Conservation (phyloP, 1,140 invertebrate genomes). For the Leptopilina clavipes region DNA sequence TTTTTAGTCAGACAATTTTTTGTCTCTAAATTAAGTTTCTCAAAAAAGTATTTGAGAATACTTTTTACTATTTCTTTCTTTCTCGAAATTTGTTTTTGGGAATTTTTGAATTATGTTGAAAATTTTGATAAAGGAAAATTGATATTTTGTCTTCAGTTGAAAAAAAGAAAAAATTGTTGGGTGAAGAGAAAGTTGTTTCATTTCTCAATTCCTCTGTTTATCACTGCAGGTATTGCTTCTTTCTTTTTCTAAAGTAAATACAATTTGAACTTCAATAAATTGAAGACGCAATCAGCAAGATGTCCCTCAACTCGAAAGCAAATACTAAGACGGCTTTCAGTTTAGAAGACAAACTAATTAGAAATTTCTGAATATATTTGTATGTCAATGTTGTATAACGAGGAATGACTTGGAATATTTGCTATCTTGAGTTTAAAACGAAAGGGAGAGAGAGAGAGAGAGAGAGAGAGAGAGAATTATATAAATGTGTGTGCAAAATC, state of each 20-base stretch:
- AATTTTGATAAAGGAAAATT: too few species aligned
- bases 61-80: too few species aligned
- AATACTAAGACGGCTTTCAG: constrained; percentile 3
- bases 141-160: too few species aligned
- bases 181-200: too few species aligned
- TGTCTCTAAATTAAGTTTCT: too few species aligned
- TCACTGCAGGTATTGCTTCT: too few species aligned
- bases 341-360: constrained; percentile 7
- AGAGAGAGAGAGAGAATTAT: not conserved
- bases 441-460: not conserved
- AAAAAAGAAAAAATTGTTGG: too few species aligned
- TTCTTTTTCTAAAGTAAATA: not conserved
- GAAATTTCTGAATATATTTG: not conserved
- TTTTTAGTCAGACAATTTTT: too few species aligned
- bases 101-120: too few species aligned
- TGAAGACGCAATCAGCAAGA: not conserved
- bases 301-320: not conserved
- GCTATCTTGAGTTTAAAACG: constrained; percentile 13
- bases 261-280: not conserved
- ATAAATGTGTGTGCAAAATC: not conserved
- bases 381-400: constrained; percentile 1
- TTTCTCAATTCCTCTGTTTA: too few species aligned
- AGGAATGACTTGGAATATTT: constrained; percentile 1
- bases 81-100: too few species aligned
- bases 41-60: too few species aligned